Percentiles rank a stretch among this genome's conserved stretches.
phyloP scores from a whole-genome alignment of 2,113 vertebrate genomes.

The Onychostoma macrolepis region DNA sequence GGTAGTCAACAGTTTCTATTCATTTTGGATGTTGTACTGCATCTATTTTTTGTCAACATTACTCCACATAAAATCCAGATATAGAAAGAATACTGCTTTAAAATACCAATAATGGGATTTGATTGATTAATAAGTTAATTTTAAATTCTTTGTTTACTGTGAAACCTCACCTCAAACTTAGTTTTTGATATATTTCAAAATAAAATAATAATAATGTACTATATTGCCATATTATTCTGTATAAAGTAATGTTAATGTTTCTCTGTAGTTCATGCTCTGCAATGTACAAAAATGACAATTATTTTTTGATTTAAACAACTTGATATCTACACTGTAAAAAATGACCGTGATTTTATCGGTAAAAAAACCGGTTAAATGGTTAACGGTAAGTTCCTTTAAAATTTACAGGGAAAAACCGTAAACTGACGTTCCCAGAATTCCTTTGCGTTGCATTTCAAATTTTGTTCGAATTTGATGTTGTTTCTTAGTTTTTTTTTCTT shows the following conservation, averaged over 20 bases:
- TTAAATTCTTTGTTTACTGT: background rate
- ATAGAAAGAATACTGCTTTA: background rate
- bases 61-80: background rate
- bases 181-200: background rate
- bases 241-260: background rate
- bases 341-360: too few relatives aligned
- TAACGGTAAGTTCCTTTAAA: too few relatives aligned
- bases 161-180: too few relatives aligned
- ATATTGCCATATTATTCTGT: background rate
- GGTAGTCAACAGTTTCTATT: background rate
- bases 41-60: background rate
- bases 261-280: background rate
- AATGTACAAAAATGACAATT: background rate
- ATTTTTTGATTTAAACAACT: background rate
- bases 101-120: background rate
- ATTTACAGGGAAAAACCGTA: too few relatives aligned
- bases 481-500: too few relatives aligned
- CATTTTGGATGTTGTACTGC: background rate
- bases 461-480: too few relatives aligned
- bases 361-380: too few relatives aligned
- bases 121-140: background rate
- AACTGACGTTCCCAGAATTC: too few relatives aligned
- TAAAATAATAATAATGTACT: background rate
- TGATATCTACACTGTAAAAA: too few relatives aligned
- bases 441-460: too few relatives aligned